Conservation (phyloP, 2,797 vertebrate species). For the Harpagifer antarcticus region DNA sequence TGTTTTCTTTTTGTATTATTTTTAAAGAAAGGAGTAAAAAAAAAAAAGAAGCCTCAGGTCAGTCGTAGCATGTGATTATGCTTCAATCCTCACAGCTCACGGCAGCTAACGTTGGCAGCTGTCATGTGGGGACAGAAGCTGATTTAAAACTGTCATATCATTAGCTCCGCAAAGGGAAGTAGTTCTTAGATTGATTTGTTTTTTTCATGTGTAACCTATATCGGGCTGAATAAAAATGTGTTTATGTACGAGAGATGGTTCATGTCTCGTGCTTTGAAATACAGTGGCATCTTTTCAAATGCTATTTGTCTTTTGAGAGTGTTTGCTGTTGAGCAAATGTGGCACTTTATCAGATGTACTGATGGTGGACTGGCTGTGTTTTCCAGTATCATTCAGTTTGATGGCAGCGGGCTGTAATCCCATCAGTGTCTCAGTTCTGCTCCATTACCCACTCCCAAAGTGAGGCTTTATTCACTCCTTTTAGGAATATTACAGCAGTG, state of each 20-base stretch:
- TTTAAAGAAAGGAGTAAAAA: conserved; percentile 50
- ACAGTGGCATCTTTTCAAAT: neutral
- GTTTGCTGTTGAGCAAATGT: neutral
- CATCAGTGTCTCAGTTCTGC: neutral
- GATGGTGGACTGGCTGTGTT: neutral
- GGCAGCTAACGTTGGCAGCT: conserved; percentile 68
- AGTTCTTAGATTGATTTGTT: conserved; percentile 74
- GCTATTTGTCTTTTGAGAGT: neutral
- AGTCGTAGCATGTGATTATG: conserved; percentile 81
- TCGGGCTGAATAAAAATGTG: conserved; percentile 84
- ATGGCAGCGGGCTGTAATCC: neutral
- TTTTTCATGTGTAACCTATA: conserved; percentile 83
- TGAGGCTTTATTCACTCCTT: too few relatives aligned
- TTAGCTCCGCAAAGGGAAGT: conserved; percentile 84
- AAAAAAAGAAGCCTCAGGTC: conserved; percentile 77
- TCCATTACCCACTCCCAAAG: neutral
- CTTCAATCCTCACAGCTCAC: conserved; percentile 70
- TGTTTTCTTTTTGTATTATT: conserved; percentile 59
- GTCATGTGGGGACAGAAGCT: conserved; percentile 68
- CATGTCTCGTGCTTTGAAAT: conserved; percentile 52
- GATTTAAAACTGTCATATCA: conserved; percentile 77
- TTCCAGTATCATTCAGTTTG: conserved; percentile 6
- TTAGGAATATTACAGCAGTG: neutral
- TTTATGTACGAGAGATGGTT: conserved; percentile 76
- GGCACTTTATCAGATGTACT: neutral